Base-by-base conservation (phyloP, 2,113 vertebrate genomes). In the Melanotaenia duboulayi region DNA sequence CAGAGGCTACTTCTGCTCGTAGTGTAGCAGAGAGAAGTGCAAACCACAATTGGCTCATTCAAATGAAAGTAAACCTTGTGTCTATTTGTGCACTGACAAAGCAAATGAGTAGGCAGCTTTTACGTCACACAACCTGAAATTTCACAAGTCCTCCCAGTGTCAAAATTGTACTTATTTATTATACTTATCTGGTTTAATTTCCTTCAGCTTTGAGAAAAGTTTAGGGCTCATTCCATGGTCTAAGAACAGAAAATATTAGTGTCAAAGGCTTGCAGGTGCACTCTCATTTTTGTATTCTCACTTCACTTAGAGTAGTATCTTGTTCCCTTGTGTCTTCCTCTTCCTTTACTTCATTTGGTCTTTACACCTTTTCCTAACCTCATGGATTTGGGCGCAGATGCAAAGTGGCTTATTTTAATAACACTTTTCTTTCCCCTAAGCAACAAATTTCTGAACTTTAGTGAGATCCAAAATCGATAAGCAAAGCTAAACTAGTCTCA, bases 21-120 rank as follows among this genome's bases (percentile, higher is more conserved):
- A 4, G 4, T 49, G 46, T 17, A 81, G 80, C 82, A 70, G 22
- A 63, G 62, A 64, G 46, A 74, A 10, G 82, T 66, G 80, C 69
- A 79, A 87, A 87, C 81, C 79, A 77, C 73, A 82, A 63, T 60
- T 56, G 9, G 71, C 46, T 74, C 51, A 81, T 79, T 85, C 79
- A 77, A 86, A 87, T 86, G 58, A 83, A 82, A 78, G 80, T 69
- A 49, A 66, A 66, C 65, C 17, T 40, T 58, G 32, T 60, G 76
- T 76, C 65, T 88, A 52, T 79, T 80, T 79, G 57, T 68, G 76
- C 44, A 60, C 24, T 8, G 23, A 70, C 24, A 58, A 57, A 66
- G 40, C 76, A 82, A 80, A 86, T 73, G 58, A 81, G 81, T 69
- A n/a, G 65, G 84, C 52, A 63, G 73, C 68, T 69, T 85, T 84